Base-by-base conservation (phyloP, 2,113 vertebrate species). In the Cheirogaleus medius region DNA sequence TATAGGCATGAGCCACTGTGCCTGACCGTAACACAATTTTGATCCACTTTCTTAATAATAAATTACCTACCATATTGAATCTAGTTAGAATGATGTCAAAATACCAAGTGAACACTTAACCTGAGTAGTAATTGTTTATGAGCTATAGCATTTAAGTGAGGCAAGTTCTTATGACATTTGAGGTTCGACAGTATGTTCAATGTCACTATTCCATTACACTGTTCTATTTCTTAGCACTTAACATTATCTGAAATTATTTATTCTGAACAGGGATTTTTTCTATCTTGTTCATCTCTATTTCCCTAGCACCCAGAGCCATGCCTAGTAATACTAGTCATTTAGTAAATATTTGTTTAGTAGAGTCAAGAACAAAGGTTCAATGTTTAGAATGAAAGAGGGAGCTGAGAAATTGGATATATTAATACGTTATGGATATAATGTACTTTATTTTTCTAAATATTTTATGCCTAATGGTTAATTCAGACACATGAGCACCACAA, bases 281-380 rank as follows among this genome's bases (percentile, higher is more conserved):
- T 87, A 0, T 85, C 32, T 85, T 85, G 12, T 81, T 81, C 32
- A 91, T 27, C 13, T 88, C 5, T 92, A 0, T 92, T 92, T 94
- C 32, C 29, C 60, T 5, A 81, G 34, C 54, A 73, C n/a, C 68
- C 27, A 92, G 44, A 81, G 84, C 32, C 37, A 17, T 84, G 85
- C 81, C 78, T 96, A 60, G 6, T 77, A 96, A 73, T 84, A n/a
- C 34, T 82, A 60, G 23, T 87, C 32, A 90, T 39, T 95, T 76
- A 83, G 56, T 96, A 92, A 83, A 84, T 91, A 90, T 56, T 78
- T 92, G 27, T 54, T 63, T 81, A 66, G n/a, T 81, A 90, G 69
- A 34, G 14, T 73, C 17, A 21, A 95, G 91, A 87, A 54, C 63
- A 92, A 0, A 68, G 60, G 9, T 91, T 87, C 73, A 85, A 1